Evolutionary conservation across 2,797 vertebrate genomes (phyloP), one percentile per base, ranked within the genome.

Genomic region (Microctenopoma lineatum): DNA sequence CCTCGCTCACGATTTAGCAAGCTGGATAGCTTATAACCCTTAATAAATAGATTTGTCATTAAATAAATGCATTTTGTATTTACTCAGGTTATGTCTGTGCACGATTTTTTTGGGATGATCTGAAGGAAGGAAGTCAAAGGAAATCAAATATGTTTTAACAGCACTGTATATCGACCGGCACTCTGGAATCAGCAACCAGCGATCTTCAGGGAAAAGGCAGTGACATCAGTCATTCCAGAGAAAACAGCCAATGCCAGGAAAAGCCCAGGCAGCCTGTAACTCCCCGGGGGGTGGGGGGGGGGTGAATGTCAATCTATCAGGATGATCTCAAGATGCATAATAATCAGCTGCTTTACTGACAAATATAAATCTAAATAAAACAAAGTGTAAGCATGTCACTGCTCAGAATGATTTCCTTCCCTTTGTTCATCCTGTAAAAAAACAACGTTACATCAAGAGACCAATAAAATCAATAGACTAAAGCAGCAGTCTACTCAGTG

Each of bases 221-320:
- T 29, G 59, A 73, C 77, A 87, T 88, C 76, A 72, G 81, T 88
- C 80, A 84, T 14, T 4, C 29, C 16, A 26, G 57, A 78, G 71
- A 83, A 79, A 86, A 72, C 76, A 32, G 71, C 60, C 41, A 34
- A 21, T 46, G 71, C 67, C 58, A 59, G 68, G 73, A 79, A 80
- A 81, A 58, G 6, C 2, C 1, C 59, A 38, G 29, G 32, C 67
- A 41, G 72, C 26, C 51, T 62, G 45, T 26, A 0, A 56, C 21
- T 68, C 78, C 48, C 65, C 63, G 14, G 34, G 52, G 75, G 75
- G 56, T 15, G 2, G 21, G 7, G 27, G 27, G 27, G 27, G 27
- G 5, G 29, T 74, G 65, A 48, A 78, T 50, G 55, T 63, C 66
- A 57, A 62, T 54, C 68, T 41, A 42, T 48, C 46, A 44, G 65